phyloP scores from a whole-genome alignment of 2,888 invertebrate genomes.

The Lasioglossum oenotherae region DNA sequence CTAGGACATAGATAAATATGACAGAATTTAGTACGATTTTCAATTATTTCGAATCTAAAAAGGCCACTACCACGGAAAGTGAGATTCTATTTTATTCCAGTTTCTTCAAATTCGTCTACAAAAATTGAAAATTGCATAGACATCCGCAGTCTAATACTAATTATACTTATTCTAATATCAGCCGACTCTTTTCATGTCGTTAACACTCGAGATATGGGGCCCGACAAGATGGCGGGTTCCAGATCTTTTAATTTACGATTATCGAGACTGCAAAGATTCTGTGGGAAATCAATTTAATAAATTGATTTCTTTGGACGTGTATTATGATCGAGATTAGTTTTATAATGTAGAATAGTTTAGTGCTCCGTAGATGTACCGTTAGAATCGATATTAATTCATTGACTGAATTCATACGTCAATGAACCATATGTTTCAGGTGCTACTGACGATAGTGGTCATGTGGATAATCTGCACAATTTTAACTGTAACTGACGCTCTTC shows the following conservation, averaged over 20 bases:
- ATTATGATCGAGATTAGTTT: too few relatives aligned
- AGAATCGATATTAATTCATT: neutral
- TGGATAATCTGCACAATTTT: conserved; percentile 91
- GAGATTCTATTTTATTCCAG: too few relatives aligned
- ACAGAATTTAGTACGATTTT: too few relatives aligned
- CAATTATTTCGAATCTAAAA: too few relatives aligned
- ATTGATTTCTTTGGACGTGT: too few relatives aligned
- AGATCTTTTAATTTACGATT: neutral
- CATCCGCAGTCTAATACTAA: neutral
- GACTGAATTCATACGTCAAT: neutral
- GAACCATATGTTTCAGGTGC: conserved; percentile 85
- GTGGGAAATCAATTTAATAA: neutral
- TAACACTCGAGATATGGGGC: neutral
- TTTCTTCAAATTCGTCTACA: too few relatives aligned
- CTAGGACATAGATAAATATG: too few relatives aligned
- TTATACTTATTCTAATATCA: neutral
- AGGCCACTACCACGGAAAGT: too few relatives aligned
- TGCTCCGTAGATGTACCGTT: neutral
- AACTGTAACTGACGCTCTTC: conserved; percentile 88
- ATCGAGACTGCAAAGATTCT: neutral
- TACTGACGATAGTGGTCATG: conserved; percentile 91
- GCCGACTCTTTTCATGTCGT: neutral
- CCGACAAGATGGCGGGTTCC: neutral
- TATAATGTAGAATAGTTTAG: neutral
- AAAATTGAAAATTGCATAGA: too few relatives aligned